A percentile compares a stretch with the other conserved stretches of the same genome.
These are phyloP conservation scores for Patella pellucida DNA, from an alignment of 2,888 invertebrate genomes.

Conservation along the genomic window DNA sequence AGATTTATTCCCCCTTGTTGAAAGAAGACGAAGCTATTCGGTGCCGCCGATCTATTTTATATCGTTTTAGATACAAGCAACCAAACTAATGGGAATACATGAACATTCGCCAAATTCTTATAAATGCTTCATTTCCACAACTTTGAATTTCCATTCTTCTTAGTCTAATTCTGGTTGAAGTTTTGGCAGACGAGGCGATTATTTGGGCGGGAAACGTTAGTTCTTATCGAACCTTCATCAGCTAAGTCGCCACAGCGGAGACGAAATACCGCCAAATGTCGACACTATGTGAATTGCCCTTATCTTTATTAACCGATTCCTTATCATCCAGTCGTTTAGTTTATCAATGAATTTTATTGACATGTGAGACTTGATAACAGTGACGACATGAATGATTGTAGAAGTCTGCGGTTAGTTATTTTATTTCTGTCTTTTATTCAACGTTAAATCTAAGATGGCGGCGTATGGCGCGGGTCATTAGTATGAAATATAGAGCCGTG, in stretches of 20 bases:
- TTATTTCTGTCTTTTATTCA: no score
- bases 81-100: neutral
- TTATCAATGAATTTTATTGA: neutral
- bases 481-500: no score
- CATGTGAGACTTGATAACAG: conserved; percentile 6
- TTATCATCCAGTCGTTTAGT: conserved; percentile 7
- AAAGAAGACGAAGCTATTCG: no score
- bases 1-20: no score
- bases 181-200: conserved; percentile 9
- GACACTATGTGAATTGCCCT: neutral
- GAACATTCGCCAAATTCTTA: neutral
- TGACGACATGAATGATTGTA: neutral
- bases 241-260: neutral
- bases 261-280: conserved; percentile 7
- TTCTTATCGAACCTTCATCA: neutral
- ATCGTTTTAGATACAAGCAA: neutral
- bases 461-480: no score
- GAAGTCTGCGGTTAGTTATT: no score
- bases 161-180: neutral
- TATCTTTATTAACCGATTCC: conserved; percentile 7
- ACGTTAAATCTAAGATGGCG: no score
- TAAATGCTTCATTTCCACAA: conserved; percentile 2
- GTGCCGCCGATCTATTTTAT: neutral
- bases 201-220: conserved; percentile 6
- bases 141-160: neutral